Evolutionary conservation across 2,113 vertebrate genomes (phyloP).

Genomic region (Malaclemys terrapin): DNA sequence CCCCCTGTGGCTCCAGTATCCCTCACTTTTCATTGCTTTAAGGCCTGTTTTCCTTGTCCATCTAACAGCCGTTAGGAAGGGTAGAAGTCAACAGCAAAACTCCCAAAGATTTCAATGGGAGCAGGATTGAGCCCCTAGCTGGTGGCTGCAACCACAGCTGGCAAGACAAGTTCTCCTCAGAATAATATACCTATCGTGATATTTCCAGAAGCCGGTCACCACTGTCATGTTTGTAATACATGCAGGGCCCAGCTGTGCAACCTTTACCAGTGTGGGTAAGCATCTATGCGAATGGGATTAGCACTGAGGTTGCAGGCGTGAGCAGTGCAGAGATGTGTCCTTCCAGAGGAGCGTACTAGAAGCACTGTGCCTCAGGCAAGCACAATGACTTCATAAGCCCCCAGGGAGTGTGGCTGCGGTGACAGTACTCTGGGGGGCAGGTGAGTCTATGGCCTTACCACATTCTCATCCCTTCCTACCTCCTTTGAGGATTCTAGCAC

Average conservation of each 20-base stretch:
- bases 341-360: neutral
- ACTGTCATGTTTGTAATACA: neutral
- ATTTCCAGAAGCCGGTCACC: neutral
- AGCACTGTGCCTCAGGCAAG: neutral
- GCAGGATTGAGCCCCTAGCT: neutral
- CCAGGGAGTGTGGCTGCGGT: neutral
- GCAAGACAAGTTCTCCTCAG: neutral
- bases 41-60: neutral
- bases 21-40: neutral
- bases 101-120: neutral
- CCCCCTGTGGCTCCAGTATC: neutral
- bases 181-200: neutral
- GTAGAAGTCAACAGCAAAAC: neutral
- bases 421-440: neutral
- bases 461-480: neutral
- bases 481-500: neutral
- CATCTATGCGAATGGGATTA: neutral
- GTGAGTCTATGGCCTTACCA: neutral
- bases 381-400: neutral
- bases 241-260: neutral
- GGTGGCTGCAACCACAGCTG: neutral
- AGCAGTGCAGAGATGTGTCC: too few species aligned
- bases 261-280: neutral
- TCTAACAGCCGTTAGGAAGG: neutral
- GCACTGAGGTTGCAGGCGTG: neutral